A percentile compares a stretch with the other conserved stretches of the same genome.
Evolutionary conservation across 2,888 invertebrate species (phyloP).

Genomic region (Eumacrocentrus americanus): DNA sequence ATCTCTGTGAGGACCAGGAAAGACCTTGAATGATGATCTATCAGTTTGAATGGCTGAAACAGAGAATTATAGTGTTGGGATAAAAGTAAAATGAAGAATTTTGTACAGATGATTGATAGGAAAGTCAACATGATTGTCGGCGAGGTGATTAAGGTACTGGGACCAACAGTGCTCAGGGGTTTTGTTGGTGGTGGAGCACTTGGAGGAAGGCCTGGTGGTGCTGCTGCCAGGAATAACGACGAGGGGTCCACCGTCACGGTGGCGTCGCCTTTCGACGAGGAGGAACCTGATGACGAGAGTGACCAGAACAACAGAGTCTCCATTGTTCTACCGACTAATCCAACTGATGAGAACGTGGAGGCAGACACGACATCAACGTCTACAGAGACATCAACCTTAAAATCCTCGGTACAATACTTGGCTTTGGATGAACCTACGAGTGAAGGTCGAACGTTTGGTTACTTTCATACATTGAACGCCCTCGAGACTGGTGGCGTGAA

Average conservation of each 20-base stretch:
- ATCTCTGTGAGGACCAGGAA: no score
- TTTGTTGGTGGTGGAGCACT: conserved; percentile 64
- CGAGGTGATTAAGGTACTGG: conserved; percentile 76
- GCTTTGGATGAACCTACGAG: neutral
- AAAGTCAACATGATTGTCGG: conserved; percentile 77
- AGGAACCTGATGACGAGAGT: conserved; percentile 60
- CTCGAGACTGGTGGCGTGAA: conserved; percentile 21
- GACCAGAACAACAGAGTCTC: conserved; percentile 55
- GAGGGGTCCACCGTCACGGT: conserved; percentile 57
- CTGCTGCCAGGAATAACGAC: conserved; percentile 36
- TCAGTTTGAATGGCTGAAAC: neutral
- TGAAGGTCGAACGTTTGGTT: conserved; percentile 8
- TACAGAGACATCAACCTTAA: conserved; percentile 58
- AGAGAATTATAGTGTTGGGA: neutral
- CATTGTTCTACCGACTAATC: no score
- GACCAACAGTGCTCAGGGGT: conserved; percentile 73
- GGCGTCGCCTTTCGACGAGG: conserved; percentile 56
- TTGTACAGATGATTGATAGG: conserved; percentile 74
- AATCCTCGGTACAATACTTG: conserved; percentile 63
- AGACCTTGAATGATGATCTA: neutral
- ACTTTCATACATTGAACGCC: neutral
- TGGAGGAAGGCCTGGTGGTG: conserved; percentile 54
- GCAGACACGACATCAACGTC: conserved; percentile 47
- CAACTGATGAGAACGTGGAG: conserved; percentile 64
- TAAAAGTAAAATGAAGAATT: conserved; percentile 24